Percentiles rank a stretch among this genome's conserved stretches.
phyloP scores from a whole-genome alignment of 2,797 vertebrate genomes.

The Bovichtus diacanthus region DNA sequence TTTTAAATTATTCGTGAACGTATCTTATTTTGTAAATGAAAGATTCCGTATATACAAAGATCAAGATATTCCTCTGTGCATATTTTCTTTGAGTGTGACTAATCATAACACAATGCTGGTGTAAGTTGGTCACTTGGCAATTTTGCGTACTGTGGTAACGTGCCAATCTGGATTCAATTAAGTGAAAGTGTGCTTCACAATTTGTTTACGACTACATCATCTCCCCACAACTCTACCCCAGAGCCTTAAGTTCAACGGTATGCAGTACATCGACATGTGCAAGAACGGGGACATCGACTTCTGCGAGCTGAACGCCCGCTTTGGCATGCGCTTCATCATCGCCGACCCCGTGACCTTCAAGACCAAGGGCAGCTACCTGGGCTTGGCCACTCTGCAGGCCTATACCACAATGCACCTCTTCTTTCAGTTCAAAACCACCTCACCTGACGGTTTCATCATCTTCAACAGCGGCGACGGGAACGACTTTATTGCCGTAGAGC shows the following conservation, averaged over 20 bases:
- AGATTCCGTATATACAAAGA: not conserved
- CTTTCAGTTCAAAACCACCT: slow-evolving; percentile 99
- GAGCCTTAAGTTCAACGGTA: slow-evolving; percentile 96
- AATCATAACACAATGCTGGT: not conserved
- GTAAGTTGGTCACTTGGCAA: not conserved
- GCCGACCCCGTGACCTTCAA: slow-evolving; percentile 97
- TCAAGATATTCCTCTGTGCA: not conserved
- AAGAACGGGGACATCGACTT: slow-evolving; percentile 99
- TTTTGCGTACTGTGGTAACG: not conserved
- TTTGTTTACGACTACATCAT: not conserved
- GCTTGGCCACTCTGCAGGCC: slow-evolving; percentile 94
- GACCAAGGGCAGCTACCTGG: slow-evolving; percentile 97
- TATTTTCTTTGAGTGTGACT: not conserved
- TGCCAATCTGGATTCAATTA: not conserved
- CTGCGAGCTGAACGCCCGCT: slow-evolving; percentile 96
- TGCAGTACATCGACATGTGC: slow-evolving; percentile 98
- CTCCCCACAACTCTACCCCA: slow-evolving; percentile 58
- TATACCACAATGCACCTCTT: slow-evolving; percentile 99
- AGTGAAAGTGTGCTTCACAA: not conserved
- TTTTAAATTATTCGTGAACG: not conserved
- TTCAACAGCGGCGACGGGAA: slow-evolving; percentile 98
- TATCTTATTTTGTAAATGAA: not conserved
- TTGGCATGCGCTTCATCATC: slow-evolving; percentile 95
- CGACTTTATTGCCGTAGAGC: slow-evolving; percentile 96
- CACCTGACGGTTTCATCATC: slow-evolving; percentile 95